Conservation (phyloP, 2,797 vertebrate species). For the Euthynnus affinis region DNA sequence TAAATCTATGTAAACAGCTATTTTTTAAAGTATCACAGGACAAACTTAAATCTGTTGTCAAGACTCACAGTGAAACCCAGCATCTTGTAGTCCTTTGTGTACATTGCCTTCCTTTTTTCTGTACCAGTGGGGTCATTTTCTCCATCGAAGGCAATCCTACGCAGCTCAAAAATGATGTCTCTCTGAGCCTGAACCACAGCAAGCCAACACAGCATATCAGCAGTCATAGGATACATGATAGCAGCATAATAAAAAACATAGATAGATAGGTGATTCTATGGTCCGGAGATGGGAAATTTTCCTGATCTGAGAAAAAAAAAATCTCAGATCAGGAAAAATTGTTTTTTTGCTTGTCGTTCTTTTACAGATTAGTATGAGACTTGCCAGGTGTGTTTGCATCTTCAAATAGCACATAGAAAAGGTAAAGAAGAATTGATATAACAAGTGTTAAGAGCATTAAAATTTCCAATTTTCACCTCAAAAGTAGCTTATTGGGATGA, state of each 20-base stretch:
- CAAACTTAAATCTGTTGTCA: background rate
- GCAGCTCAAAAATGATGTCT: constrained; percentile 96
- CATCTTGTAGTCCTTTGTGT: constrained; percentile 99
- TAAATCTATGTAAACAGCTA: background rate
- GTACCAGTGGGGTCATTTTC: constrained; percentile 93
- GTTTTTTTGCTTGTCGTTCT: too few species aligned
- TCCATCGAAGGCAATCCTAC: constrained; percentile 96
- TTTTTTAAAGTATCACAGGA: background rate
- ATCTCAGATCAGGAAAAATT: background rate
- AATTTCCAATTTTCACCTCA: constrained; percentile 31
- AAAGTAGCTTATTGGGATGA: constrained; percentile 10
- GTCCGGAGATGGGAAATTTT: constrained; percentile 16
- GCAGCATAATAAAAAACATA: constrained; percentile 23
- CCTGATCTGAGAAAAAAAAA: too few species aligned
- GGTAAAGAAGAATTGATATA: constrained; percentile 26
- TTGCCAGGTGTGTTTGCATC: background rate
- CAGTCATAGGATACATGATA: background rate
- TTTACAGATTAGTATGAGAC: background rate
- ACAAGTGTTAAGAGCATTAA: background rate
- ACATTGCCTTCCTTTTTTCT: constrained; percentile 97
- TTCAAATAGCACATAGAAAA: background rate
- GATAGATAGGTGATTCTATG: background rate
- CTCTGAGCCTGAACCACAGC: constrained; percentile 90
- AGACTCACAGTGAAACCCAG: constrained; percentile 95
- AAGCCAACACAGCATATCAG: constrained; percentile 26